Evolutionary conservation across 2,113 vertebrate species (phyloP), one percentile per base, ranked within the genome.

Genomic region (Pteropus alecto): DNA sequence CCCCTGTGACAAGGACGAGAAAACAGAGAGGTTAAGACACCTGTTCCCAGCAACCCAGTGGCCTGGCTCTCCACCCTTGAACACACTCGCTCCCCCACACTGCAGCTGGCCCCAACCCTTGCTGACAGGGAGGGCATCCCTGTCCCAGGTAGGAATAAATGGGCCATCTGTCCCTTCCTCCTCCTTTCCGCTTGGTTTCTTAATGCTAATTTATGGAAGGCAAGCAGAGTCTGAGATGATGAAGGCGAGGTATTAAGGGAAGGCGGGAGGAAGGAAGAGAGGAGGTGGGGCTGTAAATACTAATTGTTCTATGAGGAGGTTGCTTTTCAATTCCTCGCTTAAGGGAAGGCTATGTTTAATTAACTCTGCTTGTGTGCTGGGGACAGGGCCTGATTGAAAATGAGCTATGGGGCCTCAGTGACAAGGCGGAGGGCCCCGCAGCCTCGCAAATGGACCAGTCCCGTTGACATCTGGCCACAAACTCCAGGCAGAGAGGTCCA

Each of bases 331-430:
- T 98, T 95, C 95, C 92, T 90, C 46, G 96, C 95, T 85, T 58
- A 92, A 96, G 94, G 97, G 97, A 96, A 98, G 94, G 97, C 98
- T 93, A 61, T 51, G 61, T 98, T 98, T 98, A 98, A 99, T 98
- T 98, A 98, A 98, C 98, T 98, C 89, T 35, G 97, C 94, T 92
- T 84, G 28, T 92, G 97, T 88, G 85, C 46, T 1, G 41, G 96
- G 60, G 68, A 97, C n/a, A 7, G 61, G 87, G 24, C 60, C 68
- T 87, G 97, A 74, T 93, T 96, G 92, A 71, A 83, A 98, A 98
- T 35, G 97, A 98, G 97, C 90, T 60, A n/a, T 0, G 1, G 5
- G 60, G 94, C 16, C 71, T 68, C 54, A 0, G 1, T 10, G 58
- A 9, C 28, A 0, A 33, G 28, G 73, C 1, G 0, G 83, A 35